phyloP scores from a whole-genome alignment of 1,140 invertebrate genomes.

The Odontomachus brunneus region DNA sequence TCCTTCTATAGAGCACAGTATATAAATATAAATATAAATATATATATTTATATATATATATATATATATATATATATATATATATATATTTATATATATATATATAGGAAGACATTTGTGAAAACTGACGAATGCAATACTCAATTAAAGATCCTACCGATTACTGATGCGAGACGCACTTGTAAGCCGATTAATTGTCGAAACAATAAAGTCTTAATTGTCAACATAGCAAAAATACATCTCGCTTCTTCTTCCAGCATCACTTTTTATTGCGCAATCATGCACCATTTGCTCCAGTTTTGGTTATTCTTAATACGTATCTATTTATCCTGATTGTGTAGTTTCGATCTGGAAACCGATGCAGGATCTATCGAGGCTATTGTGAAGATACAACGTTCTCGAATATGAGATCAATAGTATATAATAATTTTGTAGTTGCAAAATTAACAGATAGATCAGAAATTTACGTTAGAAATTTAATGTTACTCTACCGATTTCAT shows the following conservation, averaged over 20 bases:
- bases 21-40: neutral
- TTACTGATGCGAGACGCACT: slow-evolving; percentile 42
- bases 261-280: slow-evolving; percentile 33
- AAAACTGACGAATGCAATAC: slow-evolving; percentile 64
- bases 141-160: slow-evolving; percentile 57
- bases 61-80: slow-evolving; percentile 11
- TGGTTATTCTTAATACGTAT: neutral
- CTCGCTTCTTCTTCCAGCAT: slow-evolving; percentile 44
- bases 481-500: neutral
- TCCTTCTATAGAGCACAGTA: slow-evolving; percentile 19
- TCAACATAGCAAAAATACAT: slow-evolving; percentile 45
- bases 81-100: neutral
- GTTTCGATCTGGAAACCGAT: neutral
- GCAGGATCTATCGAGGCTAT: neutral
- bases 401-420: slow-evolving; percentile 3
- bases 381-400: neutral
- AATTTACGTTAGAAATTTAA: neutral
- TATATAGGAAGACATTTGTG: slow-evolving; percentile 37
- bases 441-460: neutral
- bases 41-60: neutral
- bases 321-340: slow-evolving; percentile 12
- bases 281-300: neutral
- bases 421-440: neutral
- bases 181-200: slow-evolving; percentile 68
- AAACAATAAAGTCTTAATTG: slow-evolving; percentile 69